A percentile compares a stretch with the other conserved stretches of the same genome.
Conservation (phyloP, 2,888 invertebrate species). For the Troilus luridus region DNA sequence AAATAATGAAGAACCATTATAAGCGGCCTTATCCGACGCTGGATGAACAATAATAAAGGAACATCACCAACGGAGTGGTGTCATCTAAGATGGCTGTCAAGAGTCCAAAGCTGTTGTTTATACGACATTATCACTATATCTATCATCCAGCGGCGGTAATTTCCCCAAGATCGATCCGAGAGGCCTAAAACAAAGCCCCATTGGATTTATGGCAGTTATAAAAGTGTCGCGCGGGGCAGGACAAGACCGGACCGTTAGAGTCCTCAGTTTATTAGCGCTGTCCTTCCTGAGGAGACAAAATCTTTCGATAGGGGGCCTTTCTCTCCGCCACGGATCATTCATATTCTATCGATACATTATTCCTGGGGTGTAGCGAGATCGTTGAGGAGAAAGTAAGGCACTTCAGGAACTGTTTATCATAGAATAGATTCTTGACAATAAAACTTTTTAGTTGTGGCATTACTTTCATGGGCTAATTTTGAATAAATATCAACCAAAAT, state of each 20-base stretch:
- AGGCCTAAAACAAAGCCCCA: background rate
- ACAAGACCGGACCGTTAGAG: background rate
- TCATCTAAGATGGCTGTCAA: background rate
- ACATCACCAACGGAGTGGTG: background rate
- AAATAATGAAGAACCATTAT: too few relatives aligned
- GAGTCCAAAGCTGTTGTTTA: background rate
- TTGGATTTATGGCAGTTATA: background rate
- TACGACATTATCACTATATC: background rate
- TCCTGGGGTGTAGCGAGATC: background rate
- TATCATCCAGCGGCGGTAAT: background rate
- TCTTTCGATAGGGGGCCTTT: background rate
- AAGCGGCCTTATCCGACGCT: background rate
- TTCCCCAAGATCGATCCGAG: background rate
- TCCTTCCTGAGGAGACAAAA: background rate
- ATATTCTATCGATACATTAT: constrained; percentile 12
- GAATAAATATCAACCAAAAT: too few relatives aligned
- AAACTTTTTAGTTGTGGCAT: too few relatives aligned
- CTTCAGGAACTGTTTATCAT: background rate
- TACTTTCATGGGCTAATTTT: too few relatives aligned
- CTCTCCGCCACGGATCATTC: background rate
- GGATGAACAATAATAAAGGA: background rate
- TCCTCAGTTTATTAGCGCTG: background rate
- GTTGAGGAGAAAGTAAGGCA: constrained; percentile 1
- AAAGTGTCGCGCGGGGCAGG: background rate
- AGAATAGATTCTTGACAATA: background rate